Base-by-base conservation (phyloP, 2,888 invertebrate genomes). In the Diloba caeruleocephala region DNA sequence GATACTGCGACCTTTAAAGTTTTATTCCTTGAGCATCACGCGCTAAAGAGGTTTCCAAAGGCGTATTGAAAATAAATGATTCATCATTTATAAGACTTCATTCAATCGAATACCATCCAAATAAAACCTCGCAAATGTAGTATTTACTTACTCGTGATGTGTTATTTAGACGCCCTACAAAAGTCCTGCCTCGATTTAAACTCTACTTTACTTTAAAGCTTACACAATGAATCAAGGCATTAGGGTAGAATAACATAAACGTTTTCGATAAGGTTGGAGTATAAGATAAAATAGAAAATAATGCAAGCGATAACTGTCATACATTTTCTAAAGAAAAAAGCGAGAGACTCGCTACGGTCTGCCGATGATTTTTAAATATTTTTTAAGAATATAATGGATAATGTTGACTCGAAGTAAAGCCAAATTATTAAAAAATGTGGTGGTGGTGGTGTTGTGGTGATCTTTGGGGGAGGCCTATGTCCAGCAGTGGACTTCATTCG, bases 181-280 rank as follows among this genome's bases (percentile, higher is more conserved):
- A 43, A 32, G 31, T 14, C 34, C 32, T 29, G 3, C 33, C 31
- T 21, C 23, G 25, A 50, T 36, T 65, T 49, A 49, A 38, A 42
- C 19, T 51, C 12, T 38, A 51, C 23, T 66, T 67, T 31, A 49
- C 45, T 53, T 5, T 43, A 19, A 28, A 26, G 17, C 33, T 25
- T 37, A 37, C 44, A 37, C 52, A 57, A 53, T 68, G 49, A 65
- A 63, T 65, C 49, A 50, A 9, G 39, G 48, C 8, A 13, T 68
- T 46, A 53, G 8, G 14, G 15, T 5, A 5, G 36, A 52, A 46
- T 42, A 42, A 45, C 29, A 31, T 49, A 42, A 36, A 46, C 46
- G 39, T 57, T 49, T 36, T 13, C 34, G 52, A 62, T 57, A 43
- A 49, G 36, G 32, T 29, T 39, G 43, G 14, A 37, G 32, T 28